Evolutionary conservation across 1,140 invertebrate species (phyloP).

Genomic region (Drosophila arizonae): DNA sequence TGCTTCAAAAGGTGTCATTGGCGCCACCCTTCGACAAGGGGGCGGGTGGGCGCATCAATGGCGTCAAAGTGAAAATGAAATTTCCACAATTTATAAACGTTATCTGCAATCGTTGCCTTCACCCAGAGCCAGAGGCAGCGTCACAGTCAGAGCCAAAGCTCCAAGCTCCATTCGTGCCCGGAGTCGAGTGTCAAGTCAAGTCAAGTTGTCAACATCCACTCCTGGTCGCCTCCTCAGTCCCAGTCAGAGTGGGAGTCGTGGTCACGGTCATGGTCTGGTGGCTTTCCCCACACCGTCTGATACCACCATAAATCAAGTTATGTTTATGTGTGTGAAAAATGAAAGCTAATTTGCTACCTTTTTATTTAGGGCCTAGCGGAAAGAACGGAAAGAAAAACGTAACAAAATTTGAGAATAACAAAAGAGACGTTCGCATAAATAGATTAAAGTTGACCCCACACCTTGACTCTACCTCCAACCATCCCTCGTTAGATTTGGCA

Average conservation of each 20-base stretch:
- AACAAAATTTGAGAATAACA: conserved; percentile 22
- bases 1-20: conserved; percentile 38
- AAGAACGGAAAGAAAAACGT: conserved; percentile 12
- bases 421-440: conserved; percentile 50
- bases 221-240: background rate
- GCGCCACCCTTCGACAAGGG: background rate
- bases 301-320: conserved; percentile 73
- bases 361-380: conserved; percentile 53
- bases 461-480: background rate
- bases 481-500: background rate
- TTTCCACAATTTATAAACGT: conserved; percentile 78
- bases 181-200: conserved; percentile 2
- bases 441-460: conserved; percentile 28
- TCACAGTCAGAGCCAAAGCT: background rate
- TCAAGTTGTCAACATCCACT: conserved; percentile 33
- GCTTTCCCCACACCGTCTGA: background rate
- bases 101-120: conserved; percentile 48
- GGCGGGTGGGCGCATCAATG: conserved; percentile 14
- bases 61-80: conserved; percentile 64
- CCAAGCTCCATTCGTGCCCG: conserved; percentile 6
- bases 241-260: conserved; percentile 28
- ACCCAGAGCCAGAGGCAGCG: background rate
- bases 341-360: conserved; percentile 73
- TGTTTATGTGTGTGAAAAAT: conserved; percentile 67
- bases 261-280: conserved; percentile 40